phyloP scores from a whole-genome alignment of 2,888 invertebrate genomes.

The Subacronicta megacephala region DNA sequence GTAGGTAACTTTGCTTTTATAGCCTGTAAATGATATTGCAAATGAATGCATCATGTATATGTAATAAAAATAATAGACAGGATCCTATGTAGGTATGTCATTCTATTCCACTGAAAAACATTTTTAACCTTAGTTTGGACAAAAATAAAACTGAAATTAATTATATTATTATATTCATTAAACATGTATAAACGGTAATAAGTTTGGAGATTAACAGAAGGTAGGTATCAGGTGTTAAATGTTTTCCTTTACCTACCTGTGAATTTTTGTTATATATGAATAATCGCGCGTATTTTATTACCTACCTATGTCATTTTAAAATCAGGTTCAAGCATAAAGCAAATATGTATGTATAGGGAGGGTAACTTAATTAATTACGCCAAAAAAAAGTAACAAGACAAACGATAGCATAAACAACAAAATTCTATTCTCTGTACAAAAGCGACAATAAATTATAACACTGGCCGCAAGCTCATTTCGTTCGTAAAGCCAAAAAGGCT shows the following conservation, averaged over 20 bases:
- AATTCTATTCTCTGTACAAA: constrained; percentile 78
- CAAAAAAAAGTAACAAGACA: constrained; percentile 58
- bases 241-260: constrained; percentile 25
- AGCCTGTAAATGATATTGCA: too few relatives aligned
- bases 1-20: constrained; percentile 23
- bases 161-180: background rate
- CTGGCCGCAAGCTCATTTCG: constrained; percentile 83
- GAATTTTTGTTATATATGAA: constrained; percentile 17
- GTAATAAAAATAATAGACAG: too few relatives aligned
- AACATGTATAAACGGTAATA: constrained; percentile 28
- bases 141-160: constrained; percentile 18
- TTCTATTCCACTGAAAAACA: too few relatives aligned
- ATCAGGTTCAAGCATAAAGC: constrained; percentile 13
- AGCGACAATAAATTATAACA: constrained; percentile 85
- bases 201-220: constrained; percentile 16
- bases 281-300: constrained; percentile 34
- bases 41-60: too few relatives aligned
- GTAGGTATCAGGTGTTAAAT: constrained; percentile 22
- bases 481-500: constrained; percentile 74
- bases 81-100: too few relatives aligned
- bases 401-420: constrained; percentile 71
- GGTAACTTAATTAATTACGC: constrained; percentile 49
- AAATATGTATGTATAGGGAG: constrained; percentile 9
- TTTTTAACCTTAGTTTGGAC: background rate
- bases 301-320: constrained; percentile 21